Evolutionary conservation across 2,888 invertebrate genomes (phyloP).

Genomic region (Graphium colonna): DNA sequence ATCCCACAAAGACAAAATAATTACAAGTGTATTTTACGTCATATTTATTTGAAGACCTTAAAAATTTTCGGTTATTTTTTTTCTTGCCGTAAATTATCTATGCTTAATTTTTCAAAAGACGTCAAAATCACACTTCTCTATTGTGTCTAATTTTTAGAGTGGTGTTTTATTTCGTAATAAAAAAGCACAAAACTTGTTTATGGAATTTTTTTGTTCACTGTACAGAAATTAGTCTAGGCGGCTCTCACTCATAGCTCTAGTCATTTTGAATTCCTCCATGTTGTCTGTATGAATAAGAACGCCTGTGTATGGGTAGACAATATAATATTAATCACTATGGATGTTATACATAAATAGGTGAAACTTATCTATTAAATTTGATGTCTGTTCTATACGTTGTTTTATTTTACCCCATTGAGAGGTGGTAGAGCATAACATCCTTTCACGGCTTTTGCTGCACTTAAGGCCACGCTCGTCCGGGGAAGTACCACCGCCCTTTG

Average conservation of each 20-base stretch:
- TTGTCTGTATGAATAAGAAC: slow-evolving; percentile 60
- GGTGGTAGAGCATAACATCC: too few relatives aligned
- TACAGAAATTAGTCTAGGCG: slow-evolving; percentile 45
- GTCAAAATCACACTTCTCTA: too few relatives aligned
- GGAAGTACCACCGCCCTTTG: too few relatives aligned
- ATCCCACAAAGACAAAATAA: too few relatives aligned
- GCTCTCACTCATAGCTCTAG: slow-evolving; percentile 72
- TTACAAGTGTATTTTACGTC: too few relatives aligned
- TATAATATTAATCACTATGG: slow-evolving; percentile 74
- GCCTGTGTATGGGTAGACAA: slow-evolving; percentile 75
- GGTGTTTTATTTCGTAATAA: background rate
- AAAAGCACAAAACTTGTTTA: background rate
- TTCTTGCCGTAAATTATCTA: too few relatives aligned
- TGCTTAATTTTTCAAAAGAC: too few relatives aligned
- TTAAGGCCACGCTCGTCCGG: too few relatives aligned
- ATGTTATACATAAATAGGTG: slow-evolving; percentile 74
- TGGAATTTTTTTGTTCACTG: background rate
- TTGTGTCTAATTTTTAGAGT: too few relatives aligned
- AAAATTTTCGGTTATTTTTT: too few relatives aligned
- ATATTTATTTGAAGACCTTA: too few relatives aligned
- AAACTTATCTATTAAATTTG: slow-evolving; percentile 79
- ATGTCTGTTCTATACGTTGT: slow-evolving; percentile 72
- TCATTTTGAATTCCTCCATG: slow-evolving; percentile 73
- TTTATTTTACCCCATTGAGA: slow-evolving; percentile 52
- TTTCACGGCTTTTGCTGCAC: too few relatives aligned